Conservation (phyloP, 2,797 vertebrate species). For the Selene dorsalis region DNA sequence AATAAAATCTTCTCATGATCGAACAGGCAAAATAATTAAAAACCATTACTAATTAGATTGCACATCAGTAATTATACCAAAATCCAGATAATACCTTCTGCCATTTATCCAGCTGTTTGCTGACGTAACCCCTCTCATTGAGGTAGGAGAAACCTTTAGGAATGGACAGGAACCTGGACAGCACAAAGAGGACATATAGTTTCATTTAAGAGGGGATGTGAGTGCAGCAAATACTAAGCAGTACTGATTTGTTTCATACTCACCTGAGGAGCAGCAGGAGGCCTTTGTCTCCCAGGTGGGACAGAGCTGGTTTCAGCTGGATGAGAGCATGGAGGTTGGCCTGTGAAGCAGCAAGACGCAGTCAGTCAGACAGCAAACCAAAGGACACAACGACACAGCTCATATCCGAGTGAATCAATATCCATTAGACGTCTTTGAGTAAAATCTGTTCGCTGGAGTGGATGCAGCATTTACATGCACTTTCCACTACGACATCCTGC, state of each 20-base stretch:
- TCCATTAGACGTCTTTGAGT: background rate
- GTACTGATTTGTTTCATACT: conserved; percentile 21
- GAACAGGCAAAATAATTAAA: background rate
- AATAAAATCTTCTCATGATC: background rate
- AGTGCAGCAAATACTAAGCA: background rate
- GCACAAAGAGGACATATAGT: conserved; percentile 2
- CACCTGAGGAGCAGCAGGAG: conserved; percentile 96
- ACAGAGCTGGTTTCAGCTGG: conserved; percentile 97
- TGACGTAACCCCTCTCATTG: conserved; percentile 97
- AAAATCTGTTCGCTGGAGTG: background rate
- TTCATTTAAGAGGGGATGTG: conserved; percentile 1
- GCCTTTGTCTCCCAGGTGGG: conserved; percentile 98
- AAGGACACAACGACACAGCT: background rate
- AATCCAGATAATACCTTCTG: conserved; percentile 89
- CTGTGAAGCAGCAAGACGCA: conserved; percentile 78
- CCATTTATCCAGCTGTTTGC: conserved; percentile 98
- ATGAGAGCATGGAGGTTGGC: conserved; percentile 98
- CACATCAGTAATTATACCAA: background rate
- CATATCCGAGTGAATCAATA: background rate
- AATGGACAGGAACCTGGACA: conserved; percentile 95
- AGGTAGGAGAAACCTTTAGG: conserved; percentile 99
- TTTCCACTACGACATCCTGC: background rate
- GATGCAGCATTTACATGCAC: background rate
- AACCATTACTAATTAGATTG: background rate
- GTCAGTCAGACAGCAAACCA: conserved; percentile 12